Evolutionary conservation across 2,113 vertebrate genomes (phyloP).

Genomic region (Chloropsis hardwickii): DNA sequence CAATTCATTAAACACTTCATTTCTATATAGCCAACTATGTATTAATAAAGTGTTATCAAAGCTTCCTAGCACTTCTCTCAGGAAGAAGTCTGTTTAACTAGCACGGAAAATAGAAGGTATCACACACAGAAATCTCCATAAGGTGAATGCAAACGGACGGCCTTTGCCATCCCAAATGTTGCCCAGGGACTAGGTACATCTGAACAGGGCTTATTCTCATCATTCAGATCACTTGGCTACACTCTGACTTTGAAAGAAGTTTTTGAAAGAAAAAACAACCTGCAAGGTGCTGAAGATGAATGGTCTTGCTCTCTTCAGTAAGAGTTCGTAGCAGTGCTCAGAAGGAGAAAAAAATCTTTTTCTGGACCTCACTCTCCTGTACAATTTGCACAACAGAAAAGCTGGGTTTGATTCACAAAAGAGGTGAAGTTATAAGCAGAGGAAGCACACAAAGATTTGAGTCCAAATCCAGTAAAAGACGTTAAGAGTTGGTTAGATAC

Average conservation of each 20-base stretch:
- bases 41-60: neutral
- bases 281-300: slow-evolving; percentile 14
- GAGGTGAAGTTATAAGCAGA: neutral
- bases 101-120: neutral
- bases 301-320: neutral
- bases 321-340: neutral
- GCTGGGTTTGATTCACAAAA: slow-evolving; percentile 12
- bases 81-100: neutral
- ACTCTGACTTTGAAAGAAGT: neutral
- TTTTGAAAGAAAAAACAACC: slow-evolving; percentile 31
- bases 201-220: neutral
- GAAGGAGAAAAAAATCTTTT: neutral
- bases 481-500: neutral
- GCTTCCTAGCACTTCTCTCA: neutral
- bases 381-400: slow-evolving; percentile 15
- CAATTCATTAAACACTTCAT: neutral
- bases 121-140: neutral
- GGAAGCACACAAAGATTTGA: neutral
- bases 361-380: neutral
- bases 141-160: fast-evolving
- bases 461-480: neutral
- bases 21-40: neutral
- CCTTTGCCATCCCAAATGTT: neutral
- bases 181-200: neutral
- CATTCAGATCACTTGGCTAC: neutral